These are phyloP conservation scores for Scleropages formosus DNA, from an alignment of 2,797 vertebrate genomes.

Conservation along the genomic window DNA sequence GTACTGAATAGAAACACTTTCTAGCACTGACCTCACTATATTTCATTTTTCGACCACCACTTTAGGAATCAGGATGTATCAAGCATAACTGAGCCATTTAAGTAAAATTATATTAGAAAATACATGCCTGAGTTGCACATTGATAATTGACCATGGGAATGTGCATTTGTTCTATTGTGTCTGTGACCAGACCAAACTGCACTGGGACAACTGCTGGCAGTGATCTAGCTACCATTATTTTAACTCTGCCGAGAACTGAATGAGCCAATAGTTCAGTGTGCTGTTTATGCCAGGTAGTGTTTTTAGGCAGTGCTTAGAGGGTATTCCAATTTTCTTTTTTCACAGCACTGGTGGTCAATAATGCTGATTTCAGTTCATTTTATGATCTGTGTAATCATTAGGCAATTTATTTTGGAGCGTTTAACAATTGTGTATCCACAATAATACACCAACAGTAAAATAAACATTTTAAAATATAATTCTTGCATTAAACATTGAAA, in stretches of 20 bases:
- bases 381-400: too few species aligned
- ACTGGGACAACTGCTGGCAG: slow-evolving; percentile 43
- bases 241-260: slow-evolving; percentile 42
- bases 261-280: slow-evolving; percentile 52
- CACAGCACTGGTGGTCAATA: slow-evolving; percentile 13
- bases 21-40: too few species aligned
- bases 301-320: slow-evolving; percentile 41
- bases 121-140: background rate
- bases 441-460: too few species aligned
- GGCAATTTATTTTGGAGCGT: too few species aligned
- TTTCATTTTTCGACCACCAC: too few species aligned
- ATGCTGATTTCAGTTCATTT: slow-evolving; percentile 34
- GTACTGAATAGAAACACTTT: slow-evolving; percentile 9
- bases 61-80: too few species aligned
- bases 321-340: slow-evolving; percentile 28
- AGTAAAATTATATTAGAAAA: too few species aligned
- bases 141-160: background rate
- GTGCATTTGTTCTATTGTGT: slow-evolving; percentile 11
- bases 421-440: too few species aligned
- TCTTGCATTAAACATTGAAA: too few species aligned
- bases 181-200: slow-evolving; percentile 14
- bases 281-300: slow-evolving; percentile 51
- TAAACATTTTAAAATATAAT: too few species aligned
- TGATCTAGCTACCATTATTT: slow-evolving; percentile 45
- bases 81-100: too few species aligned